Base-by-base conservation (phyloP, 1,140 invertebrate species). In the Caenorhabditis inopinata region DNA sequence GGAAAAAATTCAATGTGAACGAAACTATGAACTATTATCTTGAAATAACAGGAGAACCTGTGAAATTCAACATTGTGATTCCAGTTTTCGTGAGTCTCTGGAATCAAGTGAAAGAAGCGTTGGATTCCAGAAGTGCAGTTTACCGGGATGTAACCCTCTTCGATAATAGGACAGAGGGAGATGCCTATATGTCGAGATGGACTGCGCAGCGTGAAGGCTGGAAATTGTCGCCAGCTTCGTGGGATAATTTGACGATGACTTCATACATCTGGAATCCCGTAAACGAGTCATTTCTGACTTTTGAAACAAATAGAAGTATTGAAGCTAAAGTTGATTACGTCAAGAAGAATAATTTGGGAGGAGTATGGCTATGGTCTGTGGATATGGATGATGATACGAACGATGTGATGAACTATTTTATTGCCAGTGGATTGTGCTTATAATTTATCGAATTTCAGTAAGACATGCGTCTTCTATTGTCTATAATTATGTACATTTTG, bases 321-420 rank as follows among this genome's bases (percentile, higher is more conserved):
- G 32, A 68, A 11, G 58, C 11, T 5, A 68, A 68, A 42, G 12
- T 38, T 3, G 27, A n/a, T 5, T 68, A 38, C 38, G 32, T 12
- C 2, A 42, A 9, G 0, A 32, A 68, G 29, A 35, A 38, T 23
- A 68, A 68, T 29, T 21, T 68, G 32, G 58, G 58, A 42, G 58
- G 58, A 42, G n/a, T 68, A 9, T 16, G n/a, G 11, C 35, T 68
- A 21, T 38, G n/a, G 16, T 68, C 32, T 6, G 11, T 68, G 58
- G n/a, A 38, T 68, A 68, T 38, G 58, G 58, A 68, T 29, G 27
- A 74, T 74, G 29, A 75, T n/a, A n/a, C n/a, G n/a, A n/a, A n/a
- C n/a, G n/a, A n/a, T n/a, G n/a, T n/a, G n/a, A n/a, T n/a, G n/a
- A n/a, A n/a, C n/a, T n/a, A n/a, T n/a, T n/a, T n/a, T n/a, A n/a